Evolutionary conservation across 2,797 vertebrate species (phyloP).

Genomic region (Smutsia temminckii): DNA sequence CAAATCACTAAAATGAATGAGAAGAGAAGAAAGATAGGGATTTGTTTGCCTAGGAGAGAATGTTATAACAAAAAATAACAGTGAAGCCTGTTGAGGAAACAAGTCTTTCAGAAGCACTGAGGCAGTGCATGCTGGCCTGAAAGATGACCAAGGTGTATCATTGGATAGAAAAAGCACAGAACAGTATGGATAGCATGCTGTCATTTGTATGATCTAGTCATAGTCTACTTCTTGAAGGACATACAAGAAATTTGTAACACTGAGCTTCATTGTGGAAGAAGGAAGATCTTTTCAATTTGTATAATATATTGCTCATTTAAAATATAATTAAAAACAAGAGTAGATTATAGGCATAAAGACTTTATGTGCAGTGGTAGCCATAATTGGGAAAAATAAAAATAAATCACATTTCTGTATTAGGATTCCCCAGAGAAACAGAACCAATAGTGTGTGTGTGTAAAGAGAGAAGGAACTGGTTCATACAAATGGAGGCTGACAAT

Average conservation of each 20-base stretch:
- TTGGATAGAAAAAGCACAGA: neutral
- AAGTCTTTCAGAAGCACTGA: neutral
- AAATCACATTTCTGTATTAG: neutral
- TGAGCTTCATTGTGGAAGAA: neutral
- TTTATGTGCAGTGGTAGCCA: neutral
- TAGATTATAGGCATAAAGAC: neutral
- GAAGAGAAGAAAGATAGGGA: neutral
- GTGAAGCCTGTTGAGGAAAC: neutral
- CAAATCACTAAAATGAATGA: neutral
- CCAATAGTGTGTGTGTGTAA: neutral
- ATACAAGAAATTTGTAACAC: neutral
- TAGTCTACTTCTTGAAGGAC: neutral
- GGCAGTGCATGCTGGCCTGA: neutral
- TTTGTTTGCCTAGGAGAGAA: neutral
- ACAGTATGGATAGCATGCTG: neutral
- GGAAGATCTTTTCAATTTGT: neutral
- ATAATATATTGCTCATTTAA: neutral
- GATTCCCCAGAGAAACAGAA: neutral
- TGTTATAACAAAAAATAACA: neutral
- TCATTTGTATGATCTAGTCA: neutral
- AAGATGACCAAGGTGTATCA: neutral
- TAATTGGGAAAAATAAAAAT: neutral
- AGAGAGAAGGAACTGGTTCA: neutral
- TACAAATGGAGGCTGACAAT: neutral
- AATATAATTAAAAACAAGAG: neutral